Evolutionary conservation across 2,797 vertebrate species (phyloP).

Genomic region (Pseudocheirus occidentalis): DNA sequence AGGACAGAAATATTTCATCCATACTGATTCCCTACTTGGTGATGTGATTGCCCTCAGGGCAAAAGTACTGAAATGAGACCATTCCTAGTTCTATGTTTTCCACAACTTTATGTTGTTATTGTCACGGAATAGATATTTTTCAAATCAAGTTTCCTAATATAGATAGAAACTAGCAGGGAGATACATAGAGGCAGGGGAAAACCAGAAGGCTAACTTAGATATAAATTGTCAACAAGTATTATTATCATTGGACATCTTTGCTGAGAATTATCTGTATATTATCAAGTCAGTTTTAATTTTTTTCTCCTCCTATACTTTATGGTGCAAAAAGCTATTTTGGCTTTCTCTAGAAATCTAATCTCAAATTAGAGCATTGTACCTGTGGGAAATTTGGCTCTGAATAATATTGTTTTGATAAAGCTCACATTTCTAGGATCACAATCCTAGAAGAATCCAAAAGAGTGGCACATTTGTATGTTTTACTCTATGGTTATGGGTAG

Average conservation of each 20-base stretch:
- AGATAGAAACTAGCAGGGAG: not conserved
- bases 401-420: slow-evolving; percentile 32
- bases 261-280: slow-evolving; percentile 10
- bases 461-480: slow-evolving; percentile 4
- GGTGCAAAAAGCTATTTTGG: slow-evolving; percentile 32
- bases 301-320: slow-evolving; percentile 6
- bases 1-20: not conserved
- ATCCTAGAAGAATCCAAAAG: not conserved
- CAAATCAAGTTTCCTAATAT: slow-evolving; percentile 3
- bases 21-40: not conserved
- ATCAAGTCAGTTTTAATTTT: slow-evolving; percentile 1
- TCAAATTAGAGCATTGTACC: not conserved
- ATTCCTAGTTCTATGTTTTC: slow-evolving; percentile 5
- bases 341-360: slow-evolving; percentile 32
- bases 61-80: not conserved
- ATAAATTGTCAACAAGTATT: slow-evolving; percentile 7
- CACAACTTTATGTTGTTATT: slow-evolving; percentile 11
- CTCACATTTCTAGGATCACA: slow-evolving; percentile 6
- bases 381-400: slow-evolving; percentile 1
- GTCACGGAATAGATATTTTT: slow-evolving; percentile 15
- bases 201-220: not conserved
- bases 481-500: slow-evolving; percentile 15
- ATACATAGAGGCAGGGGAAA: not conserved
- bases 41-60: slow-evolving; percentile 22
- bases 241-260: slow-evolving; percentile 19